These are phyloP conservation scores for Probaryconus sp. DNA, from an alignment of 1,140 invertebrate species.

Conservation along the genomic window DNA sequence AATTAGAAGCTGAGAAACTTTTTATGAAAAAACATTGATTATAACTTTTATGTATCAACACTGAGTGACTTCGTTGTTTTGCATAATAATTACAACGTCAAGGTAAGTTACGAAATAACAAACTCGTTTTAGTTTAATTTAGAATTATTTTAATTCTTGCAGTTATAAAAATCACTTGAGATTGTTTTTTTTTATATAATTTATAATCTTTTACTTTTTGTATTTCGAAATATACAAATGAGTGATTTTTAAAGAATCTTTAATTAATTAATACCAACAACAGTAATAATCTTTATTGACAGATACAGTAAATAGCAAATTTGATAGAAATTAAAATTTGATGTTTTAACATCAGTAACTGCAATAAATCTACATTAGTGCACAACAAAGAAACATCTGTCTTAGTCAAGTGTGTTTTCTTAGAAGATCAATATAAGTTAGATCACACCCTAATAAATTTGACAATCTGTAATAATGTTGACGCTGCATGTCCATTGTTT, in stretches of 20 bases:
- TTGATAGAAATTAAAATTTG: too few relatives aligned
- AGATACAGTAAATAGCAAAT: too few relatives aligned
- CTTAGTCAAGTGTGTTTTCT: too few relatives aligned
- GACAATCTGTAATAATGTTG: conserved; percentile 29
- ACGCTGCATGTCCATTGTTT: conserved; percentile 26
- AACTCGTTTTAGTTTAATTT: not conserved
- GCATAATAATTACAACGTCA: conserved; percentile 2
- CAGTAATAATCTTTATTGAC: too few relatives aligned
- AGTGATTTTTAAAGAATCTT: too few relatives aligned
- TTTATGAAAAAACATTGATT: conserved; percentile 10
- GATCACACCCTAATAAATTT: conserved; percentile 33
- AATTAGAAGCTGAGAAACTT: conserved; percentile 35
- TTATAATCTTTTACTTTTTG: not conserved
- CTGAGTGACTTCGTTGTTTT: not conserved
- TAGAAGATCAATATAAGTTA: conserved; percentile 13
- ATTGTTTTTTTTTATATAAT: not conserved
- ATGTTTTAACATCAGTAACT: too few relatives aligned
- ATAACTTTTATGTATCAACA: too few relatives aligned
- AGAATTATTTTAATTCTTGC: not conserved
- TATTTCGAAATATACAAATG: too few relatives aligned
- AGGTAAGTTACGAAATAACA: not conserved
- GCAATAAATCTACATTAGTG: too few relatives aligned
- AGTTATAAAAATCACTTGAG: not conserved
- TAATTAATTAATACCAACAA: too few relatives aligned
- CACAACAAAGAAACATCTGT: too few relatives aligned